These are phyloP conservation scores for Isurus oxyrinchus DNA, from an alignment of 2,113 vertebrate genomes.

Conservation along the genomic window DNA sequence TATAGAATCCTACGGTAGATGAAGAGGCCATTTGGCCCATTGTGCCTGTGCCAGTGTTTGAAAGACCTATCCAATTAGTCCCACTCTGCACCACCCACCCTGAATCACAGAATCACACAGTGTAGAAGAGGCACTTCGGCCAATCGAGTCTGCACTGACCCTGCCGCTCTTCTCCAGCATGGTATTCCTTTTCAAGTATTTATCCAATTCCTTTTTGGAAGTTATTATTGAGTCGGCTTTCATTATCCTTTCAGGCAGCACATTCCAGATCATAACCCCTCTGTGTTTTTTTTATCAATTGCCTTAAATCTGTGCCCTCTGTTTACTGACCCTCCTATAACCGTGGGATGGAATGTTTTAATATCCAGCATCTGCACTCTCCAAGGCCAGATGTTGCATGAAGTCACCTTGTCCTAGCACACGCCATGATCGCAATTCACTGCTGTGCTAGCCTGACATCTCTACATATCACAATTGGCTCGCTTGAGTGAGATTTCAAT, in stretches of 20 bases:
- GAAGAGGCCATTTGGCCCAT: neutral
- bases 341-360: neutral
- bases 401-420: neutral
- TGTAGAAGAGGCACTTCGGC: no score
- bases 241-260: neutral
- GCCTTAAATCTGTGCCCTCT: neutral
- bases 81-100: neutral
- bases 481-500: no score
- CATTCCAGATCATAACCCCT: neutral
- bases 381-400: neutral
- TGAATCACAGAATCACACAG: no score
- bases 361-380: no score
- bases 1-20: neutral
- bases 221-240: neutral
- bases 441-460: no score
- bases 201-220: neutral
- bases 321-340: neutral
- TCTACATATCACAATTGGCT: no score
- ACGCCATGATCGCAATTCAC: no score
- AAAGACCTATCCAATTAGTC: neutral
- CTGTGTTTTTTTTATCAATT: neutral
- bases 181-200: neutral
- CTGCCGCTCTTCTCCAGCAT: neutral
- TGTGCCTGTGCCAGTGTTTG: neutral
- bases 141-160: no score